A percentile compares a stretch with the other conserved stretches of the same genome.
Conservation (phyloP, 1,140 invertebrate species). For the Scaptodrosophila lebanonensis region DNA sequence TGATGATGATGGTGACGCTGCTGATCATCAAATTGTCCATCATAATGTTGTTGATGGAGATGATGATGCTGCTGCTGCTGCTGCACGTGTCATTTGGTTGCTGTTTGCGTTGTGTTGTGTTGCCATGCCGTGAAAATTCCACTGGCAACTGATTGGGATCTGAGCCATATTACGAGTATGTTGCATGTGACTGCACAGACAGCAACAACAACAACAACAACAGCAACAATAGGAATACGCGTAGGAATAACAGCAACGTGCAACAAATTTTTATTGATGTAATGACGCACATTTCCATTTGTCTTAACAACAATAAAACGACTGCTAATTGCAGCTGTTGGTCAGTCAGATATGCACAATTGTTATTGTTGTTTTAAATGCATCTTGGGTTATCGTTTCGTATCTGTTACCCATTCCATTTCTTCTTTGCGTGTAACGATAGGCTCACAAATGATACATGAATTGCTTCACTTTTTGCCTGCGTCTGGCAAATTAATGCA, state of each 20-base stretch:
- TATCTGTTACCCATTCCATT: no score
- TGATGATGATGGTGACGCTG: no score
- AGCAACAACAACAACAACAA: neutral
- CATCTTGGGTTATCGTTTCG: constrained; percentile 43
- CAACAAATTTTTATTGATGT: constrained; percentile 58
- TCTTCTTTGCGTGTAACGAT: constrained; percentile 4
- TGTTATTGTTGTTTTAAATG: no score
- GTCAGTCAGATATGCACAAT: constrained; percentile 16
- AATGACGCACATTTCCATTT: constrained; percentile 57
- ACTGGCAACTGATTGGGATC: no score
- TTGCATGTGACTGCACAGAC: constrained; percentile 9
- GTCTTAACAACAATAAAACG: constrained; percentile 60
- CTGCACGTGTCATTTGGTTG: no score
- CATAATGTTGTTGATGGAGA: no score
- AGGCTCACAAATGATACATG: constrained; percentile 22
- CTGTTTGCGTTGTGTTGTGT: no score
- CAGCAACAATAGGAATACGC: constrained; percentile 1
- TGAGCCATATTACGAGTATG: no score
- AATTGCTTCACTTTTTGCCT: constrained; percentile 32
- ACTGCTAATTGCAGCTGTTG: constrained; percentile 53
- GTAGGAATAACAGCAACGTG: neutral
- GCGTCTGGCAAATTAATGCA: constrained; percentile 29
- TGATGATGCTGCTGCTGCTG: no score
- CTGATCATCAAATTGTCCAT: no score
- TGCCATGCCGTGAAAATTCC: no score